These are phyloP conservation scores for Loriculus beryllinus DNA, from an alignment of 2,797 vertebrate genomes.

Conservation along the genomic window DNA sequence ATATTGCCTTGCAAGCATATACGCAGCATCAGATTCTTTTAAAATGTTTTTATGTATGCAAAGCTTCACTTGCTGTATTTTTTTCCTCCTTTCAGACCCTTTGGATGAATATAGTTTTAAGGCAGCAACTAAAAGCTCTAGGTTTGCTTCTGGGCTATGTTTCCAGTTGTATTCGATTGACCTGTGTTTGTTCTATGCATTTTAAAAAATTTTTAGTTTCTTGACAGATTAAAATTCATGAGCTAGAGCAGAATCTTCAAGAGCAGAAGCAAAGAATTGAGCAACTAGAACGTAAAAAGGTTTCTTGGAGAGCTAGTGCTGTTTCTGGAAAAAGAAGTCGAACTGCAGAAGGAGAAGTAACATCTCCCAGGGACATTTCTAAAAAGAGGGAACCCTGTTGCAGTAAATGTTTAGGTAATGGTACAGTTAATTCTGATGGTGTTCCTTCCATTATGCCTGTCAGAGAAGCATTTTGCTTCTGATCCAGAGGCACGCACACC, in stretches of 20 bases:
- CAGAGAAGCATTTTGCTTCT: background rate
- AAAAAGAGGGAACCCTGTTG: slow-evolving; percentile 38
- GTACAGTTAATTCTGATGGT: background rate
- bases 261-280: slow-evolving; percentile 60
- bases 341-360: background rate
- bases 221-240: slow-evolving; percentile 57
- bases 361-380: background rate
- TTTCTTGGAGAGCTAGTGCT: slow-evolving; percentile 11
- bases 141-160: background rate
- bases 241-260: slow-evolving; percentile 59
- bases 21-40: background rate
- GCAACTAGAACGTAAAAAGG: slow-evolving; percentile 49
- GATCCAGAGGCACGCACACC: background rate
- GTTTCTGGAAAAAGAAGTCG: background rate
- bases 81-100: background rate
- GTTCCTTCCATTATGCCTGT: background rate
- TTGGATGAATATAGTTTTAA: background rate
- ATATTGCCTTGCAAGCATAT: background rate
- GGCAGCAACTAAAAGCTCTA: background rate
- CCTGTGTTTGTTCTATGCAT: background rate
- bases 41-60: background rate
- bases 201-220: background rate
- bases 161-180: background rate
- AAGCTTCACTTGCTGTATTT: background rate
- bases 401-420: slow-evolving; percentile 63